Conservation (phyloP, 2,888 invertebrate genomes). For the Rhagonycha fulva region DNA sequence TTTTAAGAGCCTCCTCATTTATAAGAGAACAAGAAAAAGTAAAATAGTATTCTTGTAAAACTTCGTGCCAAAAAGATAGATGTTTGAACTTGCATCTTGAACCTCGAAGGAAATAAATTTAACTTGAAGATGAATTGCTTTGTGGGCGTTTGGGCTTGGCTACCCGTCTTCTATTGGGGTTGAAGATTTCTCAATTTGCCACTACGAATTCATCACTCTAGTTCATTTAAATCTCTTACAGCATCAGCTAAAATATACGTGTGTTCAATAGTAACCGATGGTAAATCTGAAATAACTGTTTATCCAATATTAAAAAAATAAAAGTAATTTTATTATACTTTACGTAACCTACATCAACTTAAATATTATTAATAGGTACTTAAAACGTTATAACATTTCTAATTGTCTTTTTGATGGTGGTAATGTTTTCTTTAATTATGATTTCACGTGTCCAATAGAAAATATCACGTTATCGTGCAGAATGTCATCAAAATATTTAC, state of each 20-base stretch:
- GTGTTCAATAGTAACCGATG: slow-evolving; percentile 13
- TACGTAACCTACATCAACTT: neutral
- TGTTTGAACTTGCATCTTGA: slow-evolving; percentile 46
- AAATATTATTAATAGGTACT: neutral
- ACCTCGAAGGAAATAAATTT: slow-evolving; percentile 47
- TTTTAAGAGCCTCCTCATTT: slow-evolving; percentile 41
- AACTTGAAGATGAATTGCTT: slow-evolving; percentile 45
- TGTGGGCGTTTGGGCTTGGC: slow-evolving; percentile 43
- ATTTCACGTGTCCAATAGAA: neutral
- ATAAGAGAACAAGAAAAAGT: slow-evolving; percentile 37
- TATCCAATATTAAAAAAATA: neutral
- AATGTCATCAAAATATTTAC: neutral
- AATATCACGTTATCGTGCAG: neutral
- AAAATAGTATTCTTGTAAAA: slow-evolving; percentile 44
- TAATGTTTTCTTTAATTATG: neutral
- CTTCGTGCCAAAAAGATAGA: slow-evolving; percentile 45
- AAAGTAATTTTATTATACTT: neutral
- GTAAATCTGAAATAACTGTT: slow-evolving; percentile 14
- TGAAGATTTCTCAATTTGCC: slow-evolving; percentile 51
- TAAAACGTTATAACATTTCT: neutral
- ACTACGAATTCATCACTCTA: slow-evolving; percentile 43
- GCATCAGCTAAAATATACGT: slow-evolving; percentile 21
- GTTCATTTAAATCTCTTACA: slow-evolving; percentile 28
- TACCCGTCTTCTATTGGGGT: slow-evolving; percentile 44
- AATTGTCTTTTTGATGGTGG: neutral